Percentiles rank a stretch among this genome's conserved stretches.
phyloP scores from a whole-genome alignment of 2,888 invertebrate species.

The Andrena minutula region DNA sequence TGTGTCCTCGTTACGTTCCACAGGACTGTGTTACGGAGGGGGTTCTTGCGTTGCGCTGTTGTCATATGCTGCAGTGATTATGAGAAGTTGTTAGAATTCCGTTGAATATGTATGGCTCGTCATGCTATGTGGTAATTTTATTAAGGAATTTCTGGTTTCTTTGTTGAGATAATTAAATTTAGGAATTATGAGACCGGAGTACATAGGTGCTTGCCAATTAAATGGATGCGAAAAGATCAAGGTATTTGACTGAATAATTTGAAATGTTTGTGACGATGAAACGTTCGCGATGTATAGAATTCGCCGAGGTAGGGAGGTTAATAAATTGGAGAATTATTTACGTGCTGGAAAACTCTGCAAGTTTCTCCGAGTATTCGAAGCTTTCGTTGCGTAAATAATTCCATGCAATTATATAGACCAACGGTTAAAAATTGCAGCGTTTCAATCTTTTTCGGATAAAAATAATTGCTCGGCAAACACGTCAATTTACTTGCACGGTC shows the following conservation, averaged over 20 bases:
- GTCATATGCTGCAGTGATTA: too few species aligned
- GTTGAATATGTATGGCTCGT: too few species aligned
- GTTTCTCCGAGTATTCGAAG: neutral
- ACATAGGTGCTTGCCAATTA: too few species aligned
- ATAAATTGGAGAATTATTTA: slow-evolving; percentile 30
- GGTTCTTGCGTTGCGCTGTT: too few species aligned
- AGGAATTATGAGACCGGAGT: too few species aligned
- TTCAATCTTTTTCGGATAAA: neutral
- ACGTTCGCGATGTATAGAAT: slow-evolving; percentile 19
- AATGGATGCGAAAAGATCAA: neutral
- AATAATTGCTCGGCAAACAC: neutral
- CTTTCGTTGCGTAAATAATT: slow-evolving; percentile 23
- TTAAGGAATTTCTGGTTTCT: too few species aligned
- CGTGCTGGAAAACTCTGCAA: slow-evolving; percentile 10
- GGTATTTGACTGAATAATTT: slow-evolving; percentile 3
- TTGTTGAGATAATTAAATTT: too few species aligned
- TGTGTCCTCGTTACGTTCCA: too few species aligned
- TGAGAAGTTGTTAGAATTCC: too few species aligned
- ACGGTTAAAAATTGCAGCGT: slow-evolving; percentile 2
- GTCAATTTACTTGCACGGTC: neutral
- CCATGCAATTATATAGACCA: slow-evolving; percentile 18
- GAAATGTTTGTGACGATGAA: slow-evolving; percentile 15
- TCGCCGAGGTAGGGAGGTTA: neutral
- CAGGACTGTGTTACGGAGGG: too few species aligned
- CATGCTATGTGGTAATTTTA: too few species aligned